Base-by-base conservation (phyloP, 2,797 vertebrate species). In the Sternarchorhynchus goeldii region DNA sequence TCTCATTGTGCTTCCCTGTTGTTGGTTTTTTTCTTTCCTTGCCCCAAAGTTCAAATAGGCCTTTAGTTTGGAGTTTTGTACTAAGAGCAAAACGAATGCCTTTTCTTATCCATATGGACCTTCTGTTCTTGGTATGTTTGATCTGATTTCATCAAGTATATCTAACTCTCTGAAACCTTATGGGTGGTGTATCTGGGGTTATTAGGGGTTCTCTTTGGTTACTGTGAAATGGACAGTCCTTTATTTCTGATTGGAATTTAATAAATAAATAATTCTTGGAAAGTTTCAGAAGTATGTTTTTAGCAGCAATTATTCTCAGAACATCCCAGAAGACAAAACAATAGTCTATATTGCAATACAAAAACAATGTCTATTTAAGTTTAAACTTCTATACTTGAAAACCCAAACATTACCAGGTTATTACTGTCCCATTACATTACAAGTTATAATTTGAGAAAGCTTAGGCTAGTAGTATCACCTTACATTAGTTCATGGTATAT, bases 381-480 rank as follows among this genome's bases (percentile, higher is more conserved):
- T 78, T 55, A 29, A 20, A 65, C 32, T 16, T 67, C 14, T 56
- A 60, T 73, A 64, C 73, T 73, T 76, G 18, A 36, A 39, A 72
- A 66, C 39, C 64, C 60, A 63, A 70, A 50, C 7, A 20, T 70
- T 58, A 34, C 53, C 32, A 14, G 20, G 55, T 39, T 31, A 60
- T 62, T 60, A 39, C 31, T 68, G 57, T 74, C 70, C 68, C 62
- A 77, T 75, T 72, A 77, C 50, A 66, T 63, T 6, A 53, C 10
- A 17, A 50, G 41, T 7, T 34, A 58, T 76, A 69, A 82, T 75
- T 63, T 77, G 70, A 84, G 59, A 75, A 50, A 64, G 55, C 67
- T 75, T 79, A 82, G 58, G 62, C 77, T 80, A 50, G 66, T 69
- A 45, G 2, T 0, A 18, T 25, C 41, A 29, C 17, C n/a, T 80